Evolutionary conservation across 2,888 invertebrate species (phyloP), one percentile per base, ranked within the genome.

Genomic region (Lobophora halterata): DNA sequence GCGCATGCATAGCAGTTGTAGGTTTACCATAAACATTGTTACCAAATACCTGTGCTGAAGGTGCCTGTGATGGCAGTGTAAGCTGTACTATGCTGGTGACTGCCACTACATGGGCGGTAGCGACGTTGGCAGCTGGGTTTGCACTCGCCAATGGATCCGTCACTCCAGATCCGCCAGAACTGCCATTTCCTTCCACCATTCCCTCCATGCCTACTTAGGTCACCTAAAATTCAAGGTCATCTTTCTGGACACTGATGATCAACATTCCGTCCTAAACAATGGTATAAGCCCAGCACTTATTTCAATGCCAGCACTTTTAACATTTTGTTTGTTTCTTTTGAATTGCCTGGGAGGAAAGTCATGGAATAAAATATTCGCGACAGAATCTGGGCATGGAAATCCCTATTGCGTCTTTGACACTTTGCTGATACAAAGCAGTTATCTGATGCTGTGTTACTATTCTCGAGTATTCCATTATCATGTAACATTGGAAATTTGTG

Each of bases 111-210:
- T 89, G 78, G 19, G 76, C 62, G 30, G 71, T 53, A 37, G 75
- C 56, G 52, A 63, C 66, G 31, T 64, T 64, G 34, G 71, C 71
- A 27, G 79, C 68, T 21, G 79, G 66, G 52, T 79, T 71, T 39
- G 70, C 68, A 52, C 65, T 58, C 32, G 75, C 59, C 68, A 87
- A 63, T 36, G 79, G 71, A 52, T 88, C 88, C 46, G 68, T 58
- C 37, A 78, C 68, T 52, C 80, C 80, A 51, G 77, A 73, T 52
- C 81, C 77, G 50, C 77, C 74, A 55, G 78, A 70, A 55, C 82
- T 80, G 65, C 95, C 95, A 82, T 95, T 95, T 91, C 96, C 96
- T 90, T 96, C 95, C 86, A 95, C 95, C 93, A 96, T 95, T 89
- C 94, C 93, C 90, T 95, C 95, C 95, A 95, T 96, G 90, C 89